Base-by-base conservation (phyloP, 2,113 vertebrate genomes). In the Pipra filicauda region DNA sequence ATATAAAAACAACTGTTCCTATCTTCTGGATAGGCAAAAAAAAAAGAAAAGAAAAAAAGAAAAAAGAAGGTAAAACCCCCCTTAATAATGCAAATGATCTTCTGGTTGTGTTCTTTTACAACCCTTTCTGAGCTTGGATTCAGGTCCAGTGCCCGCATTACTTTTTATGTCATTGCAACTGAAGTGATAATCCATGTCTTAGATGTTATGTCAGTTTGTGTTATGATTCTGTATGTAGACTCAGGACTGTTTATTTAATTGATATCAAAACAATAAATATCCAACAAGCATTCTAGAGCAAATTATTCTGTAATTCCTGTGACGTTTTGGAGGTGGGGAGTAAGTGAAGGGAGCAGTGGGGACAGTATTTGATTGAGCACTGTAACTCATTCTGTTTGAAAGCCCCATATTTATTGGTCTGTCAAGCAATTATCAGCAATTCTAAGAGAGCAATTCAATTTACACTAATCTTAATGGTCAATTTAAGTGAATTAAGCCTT, bases 401-500 rank as follows among this genome's bases (percentile, higher is more conserved):
- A 89, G 28, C 7, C 6, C 14, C 2, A 1, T 69, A 33, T 88
- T 88, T 90, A 71, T 67, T 78, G 23, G 11, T 67, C 26, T 85
- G 5, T 85, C 51, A 33, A 51, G 48, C 1, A 7, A 71, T 88
- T 90, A 94, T 67, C 79, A 77, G 15, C 37, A 70, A 80, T 41
- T 77, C 55, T 71, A 85, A 85, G 71, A 61, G 18, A 65, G 18
- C 11, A 83, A 70, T 87, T 95, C 35, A 64, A 61, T 93, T 95
- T 77, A 55, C 67, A 62, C 33, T 67, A 18, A 82, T 80, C 78
- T 80, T 90, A 94, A 58, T 83, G 80, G 66, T 72, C 77, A 88
- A n/a, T 57, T 95, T 91, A 89, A 93, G 52, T 89, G 58, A 89
- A 92, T 92, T 93, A 73, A 83, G 21, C 37, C 77, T 92, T 85